Evolutionary conservation across 2,113 vertebrate genomes (phyloP), one percentile per base, ranked within the genome.

Genomic region (Aythya baeri): DNA sequence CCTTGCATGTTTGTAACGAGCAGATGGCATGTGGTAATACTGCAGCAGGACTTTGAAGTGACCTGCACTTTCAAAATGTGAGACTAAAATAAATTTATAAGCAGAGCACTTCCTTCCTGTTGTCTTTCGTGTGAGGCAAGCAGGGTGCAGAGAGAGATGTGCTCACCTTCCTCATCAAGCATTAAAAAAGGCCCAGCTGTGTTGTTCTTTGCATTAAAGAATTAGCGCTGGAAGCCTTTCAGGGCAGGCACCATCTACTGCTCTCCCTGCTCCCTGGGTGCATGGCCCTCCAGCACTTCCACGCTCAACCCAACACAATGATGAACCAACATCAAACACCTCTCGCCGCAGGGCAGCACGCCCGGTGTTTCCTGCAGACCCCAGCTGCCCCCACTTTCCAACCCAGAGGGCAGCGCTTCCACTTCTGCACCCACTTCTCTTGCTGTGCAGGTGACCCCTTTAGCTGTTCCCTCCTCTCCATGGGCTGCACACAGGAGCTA

Each of bases 81-180:
- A 95, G 91, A 83, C 63, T 91, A 46, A 91, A 95, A 92, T 80
- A 86, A 89, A 95, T 96, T 93, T 93, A 82, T 94, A 66, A 95
- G 81, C 70, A 87, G 38, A 97, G 81, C 21, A 16, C 74, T 91
- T 91, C 92, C 90, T 94, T 95, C 91, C 93, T 89, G 58, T 80
- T 89, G 67, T 92, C 83, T 91, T 88, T 34, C 0, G 0, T 0
- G 0, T 68, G 74, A 83, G 81, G 55, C 88, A 91, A 81, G 81
- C 81, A 89, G 70, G 44, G 68, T 83, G 61, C 68, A 81, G 83
- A 41, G 43, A 61, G 76, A 90, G 71, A 91, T 41, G 67, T 34
- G 41, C 59, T 70, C 20, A 13, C 27, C 59, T 83, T 86, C 55
- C 50, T 86, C 59, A 66, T 13, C 1, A 0, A 73, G 66, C n/a